These are phyloP conservation scores for Diachasmimorpha longicaudata DNA, from an alignment of 1,140 invertebrate species.

Conservation along the genomic window DNA sequence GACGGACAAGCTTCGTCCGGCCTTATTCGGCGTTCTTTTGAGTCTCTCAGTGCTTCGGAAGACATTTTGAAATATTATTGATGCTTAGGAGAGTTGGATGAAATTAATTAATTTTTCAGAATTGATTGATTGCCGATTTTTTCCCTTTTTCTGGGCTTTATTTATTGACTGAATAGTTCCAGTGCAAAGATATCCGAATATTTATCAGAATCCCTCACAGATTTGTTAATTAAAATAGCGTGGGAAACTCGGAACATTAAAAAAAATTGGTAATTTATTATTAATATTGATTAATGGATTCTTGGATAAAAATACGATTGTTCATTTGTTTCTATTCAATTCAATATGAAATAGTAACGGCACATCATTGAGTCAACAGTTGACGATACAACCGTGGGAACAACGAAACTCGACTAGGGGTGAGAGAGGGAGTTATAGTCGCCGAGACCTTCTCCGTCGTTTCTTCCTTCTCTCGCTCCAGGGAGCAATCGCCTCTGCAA, in stretches of 20 bases:
- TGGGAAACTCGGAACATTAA: too few relatives aligned
- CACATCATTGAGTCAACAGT: slow-evolving; percentile 14
- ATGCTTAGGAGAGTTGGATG: slow-evolving; percentile 31
- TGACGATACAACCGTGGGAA: slow-evolving; percentile 45
- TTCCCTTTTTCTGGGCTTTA: not conserved
- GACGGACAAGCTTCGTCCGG: slow-evolving; percentile 1
- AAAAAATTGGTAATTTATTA: too few relatives aligned
- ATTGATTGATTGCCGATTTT: not conserved
- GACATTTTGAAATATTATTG: not conserved
- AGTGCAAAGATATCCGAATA: too few relatives aligned
- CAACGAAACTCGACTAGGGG: slow-evolving; percentile 42
- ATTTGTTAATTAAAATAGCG: too few relatives aligned
- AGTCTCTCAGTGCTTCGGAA: slow-evolving; percentile 22
- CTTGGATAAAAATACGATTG: too few relatives aligned
- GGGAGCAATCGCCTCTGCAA: not conserved
- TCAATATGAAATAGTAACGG: not conserved
- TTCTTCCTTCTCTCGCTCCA: not conserved
- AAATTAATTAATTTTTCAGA: not conserved
- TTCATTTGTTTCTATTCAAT: not conserved
- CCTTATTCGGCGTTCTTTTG: slow-evolving; percentile 40
- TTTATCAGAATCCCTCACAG: too few relatives aligned
- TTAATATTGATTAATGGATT: too few relatives aligned
- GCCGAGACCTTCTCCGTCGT: not conserved
- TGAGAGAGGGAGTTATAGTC: not conserved
- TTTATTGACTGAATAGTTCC: too few relatives aligned